Evolutionary conservation across 1,140 invertebrate species (phyloP), one percentile per base, ranked within the genome.

Genomic region (Microplitis mediator): DNA sequence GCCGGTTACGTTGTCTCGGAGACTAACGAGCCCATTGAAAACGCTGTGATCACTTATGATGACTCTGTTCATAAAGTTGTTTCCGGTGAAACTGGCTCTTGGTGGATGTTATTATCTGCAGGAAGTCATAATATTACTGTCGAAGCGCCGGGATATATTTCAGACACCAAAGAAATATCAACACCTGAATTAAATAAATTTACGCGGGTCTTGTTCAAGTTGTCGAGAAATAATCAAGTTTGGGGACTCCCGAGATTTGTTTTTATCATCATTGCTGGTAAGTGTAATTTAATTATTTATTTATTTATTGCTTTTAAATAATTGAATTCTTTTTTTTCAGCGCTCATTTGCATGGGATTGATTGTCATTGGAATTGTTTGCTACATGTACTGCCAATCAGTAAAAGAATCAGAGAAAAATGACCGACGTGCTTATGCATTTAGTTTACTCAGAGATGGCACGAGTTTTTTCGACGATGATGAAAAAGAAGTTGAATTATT

Each of bases 191-290:
- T 82, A 0, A 80, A 82, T 0, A 85, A 80, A 63, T 78, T 82
- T 63, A 78, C 84, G 4, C 85, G 86, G 4, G 83, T 94, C 1
- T 86, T 94, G 69, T 91, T 95, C 52, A 91, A 91, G 71, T 79
- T 95, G 66, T 86, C 88, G 35, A 85, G 84, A 32, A 90, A 95
- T 80, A 90, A 91, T 69, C 89, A 84, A 54, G 88, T 95, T 36
- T 83, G 92, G 72, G 94, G 94, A 1, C 85, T 95, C 85, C 92
- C 94, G 0, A 87, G 93, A 45, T 83, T 93, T 6, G 87, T 92
- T 1, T 95, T 95, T 79, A 90, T 95, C 54, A 89, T 94, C 73
- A 78, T 94, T 3, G 85, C 91, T 72, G 93, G 93, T 92, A 82
- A 83, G 39, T 75, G 67, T 73, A 31, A 51, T 14, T 61, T 23